phyloP scores from a whole-genome alignment of 2,888 invertebrate genomes.

The Endomychus coccineus region DNA sequence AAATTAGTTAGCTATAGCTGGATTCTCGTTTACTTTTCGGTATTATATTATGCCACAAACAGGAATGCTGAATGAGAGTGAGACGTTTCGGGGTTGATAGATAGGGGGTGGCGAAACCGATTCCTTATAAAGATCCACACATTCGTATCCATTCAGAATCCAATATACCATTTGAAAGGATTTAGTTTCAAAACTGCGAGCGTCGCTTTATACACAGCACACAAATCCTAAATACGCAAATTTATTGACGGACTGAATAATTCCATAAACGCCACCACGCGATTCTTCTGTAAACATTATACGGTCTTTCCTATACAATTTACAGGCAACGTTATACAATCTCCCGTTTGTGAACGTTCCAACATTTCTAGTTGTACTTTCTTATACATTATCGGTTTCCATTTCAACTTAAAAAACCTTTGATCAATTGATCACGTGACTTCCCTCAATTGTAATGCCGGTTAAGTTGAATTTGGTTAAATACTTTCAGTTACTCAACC shows the following conservation, averaged over 20 bases:
- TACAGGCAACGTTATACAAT: too few species aligned
- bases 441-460: too few species aligned
- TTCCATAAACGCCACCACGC: conserved; percentile 8
- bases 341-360: too few species aligned
- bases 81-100: not conserved
- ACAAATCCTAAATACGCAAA: conserved; percentile 45
- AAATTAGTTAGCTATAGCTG: too few species aligned
- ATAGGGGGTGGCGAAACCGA: conserved; percentile 4
- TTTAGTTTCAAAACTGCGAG: conserved; percentile 40
- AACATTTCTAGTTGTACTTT: too few species aligned
- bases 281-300: conserved; percentile 7
- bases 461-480: too few species aligned
- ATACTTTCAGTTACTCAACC: too few species aligned
- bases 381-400: too few species aligned
- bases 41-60: conserved; percentile 8
- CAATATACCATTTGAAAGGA: conserved; percentile 44
- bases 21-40: too few species aligned
- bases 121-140: conserved; percentile 12
- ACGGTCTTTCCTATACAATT: too few species aligned
- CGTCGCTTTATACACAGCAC: conserved; percentile 39
- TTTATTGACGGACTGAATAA: conserved; percentile 35
- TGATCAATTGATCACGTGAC: too few species aligned
- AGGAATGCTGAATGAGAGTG: conserved; percentile 6
- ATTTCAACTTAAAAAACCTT: too few species aligned
- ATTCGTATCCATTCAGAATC: conserved; percentile 23